phyloP scores from a whole-genome alignment of 2,888 invertebrate species.

The Podotricha telesiphe region DNA sequence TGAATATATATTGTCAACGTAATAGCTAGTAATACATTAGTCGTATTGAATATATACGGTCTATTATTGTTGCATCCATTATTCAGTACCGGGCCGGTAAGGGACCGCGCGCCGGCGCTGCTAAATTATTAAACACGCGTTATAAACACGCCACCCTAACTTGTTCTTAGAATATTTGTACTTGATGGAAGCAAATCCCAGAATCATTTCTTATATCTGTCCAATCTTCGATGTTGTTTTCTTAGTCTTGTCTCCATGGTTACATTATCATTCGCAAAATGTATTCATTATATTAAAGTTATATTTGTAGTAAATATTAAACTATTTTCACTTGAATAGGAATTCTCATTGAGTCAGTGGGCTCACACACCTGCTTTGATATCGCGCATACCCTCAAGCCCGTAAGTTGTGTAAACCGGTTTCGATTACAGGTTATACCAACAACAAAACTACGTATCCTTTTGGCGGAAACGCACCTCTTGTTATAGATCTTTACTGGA shows the following conservation, averaged over 20 bases:
- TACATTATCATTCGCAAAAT: neutral
- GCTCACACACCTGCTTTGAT: constrained; percentile 81
- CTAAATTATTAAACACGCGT: constrained; percentile 81
- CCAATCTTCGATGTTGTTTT: constrained; percentile 12
- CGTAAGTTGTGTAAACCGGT: constrained; percentile 81
- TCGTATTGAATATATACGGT: constrained; percentile 64
- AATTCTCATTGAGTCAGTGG: constrained; percentile 80
- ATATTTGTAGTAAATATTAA: constrained; percentile 17
- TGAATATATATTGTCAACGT: constrained; percentile 17
- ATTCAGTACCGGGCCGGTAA: constrained; percentile 70
- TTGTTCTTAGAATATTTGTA: constrained; percentile 64
- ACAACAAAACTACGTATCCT: constrained; percentile 67
- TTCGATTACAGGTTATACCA: constrained; percentile 81
- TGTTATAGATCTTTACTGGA: constrained; percentile 35
- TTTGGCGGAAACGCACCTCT: constrained; percentile 80
- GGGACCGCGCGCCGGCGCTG: constrained; percentile 65
- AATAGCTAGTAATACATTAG: constrained; percentile 21
- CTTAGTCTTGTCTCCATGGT: neutral
- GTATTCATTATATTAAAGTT: neutral
- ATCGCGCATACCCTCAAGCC: constrained; percentile 77
- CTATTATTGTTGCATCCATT: constrained; percentile 79
- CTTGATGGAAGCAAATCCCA: constrained; percentile 59
- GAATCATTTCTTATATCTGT: constrained; percentile 57
- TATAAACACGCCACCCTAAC: constrained; percentile 74
- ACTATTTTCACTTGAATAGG: constrained; percentile 55